A percentile compares a stretch with the other conserved stretches of the same genome.
These are phyloP conservation scores for Seira sanloemensis DNA, from an alignment of 2,888 invertebrate species.

Conservation along the genomic window DNA sequence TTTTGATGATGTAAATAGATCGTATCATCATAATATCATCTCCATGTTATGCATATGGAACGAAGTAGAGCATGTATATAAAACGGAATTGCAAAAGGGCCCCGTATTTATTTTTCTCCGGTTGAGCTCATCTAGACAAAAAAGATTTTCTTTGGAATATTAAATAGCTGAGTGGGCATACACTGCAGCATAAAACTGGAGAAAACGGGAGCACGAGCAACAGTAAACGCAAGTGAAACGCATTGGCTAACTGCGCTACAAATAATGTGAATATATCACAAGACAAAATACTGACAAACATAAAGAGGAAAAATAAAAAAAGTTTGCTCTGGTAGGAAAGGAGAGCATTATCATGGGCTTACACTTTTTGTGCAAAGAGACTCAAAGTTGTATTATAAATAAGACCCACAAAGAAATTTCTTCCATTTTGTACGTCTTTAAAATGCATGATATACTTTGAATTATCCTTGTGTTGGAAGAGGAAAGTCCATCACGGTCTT, in stretches of 20 bases:
- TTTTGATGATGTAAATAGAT: constrained; percentile 40
- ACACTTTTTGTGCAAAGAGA: neutral
- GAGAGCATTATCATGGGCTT: neutral
- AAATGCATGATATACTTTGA: constrained; percentile 4
- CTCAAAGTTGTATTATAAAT: neutral
- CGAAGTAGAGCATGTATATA: neutral
- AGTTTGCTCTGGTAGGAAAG: neutral
- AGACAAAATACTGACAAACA: neutral
- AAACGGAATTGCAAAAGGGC: constrained; percentile 8
- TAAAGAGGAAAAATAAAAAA: neutral
- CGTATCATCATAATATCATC: constrained; percentile 4
- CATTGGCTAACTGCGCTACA: neutral
- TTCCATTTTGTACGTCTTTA: neutral
- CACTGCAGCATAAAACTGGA: too few species aligned
- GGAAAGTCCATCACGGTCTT: neutral
- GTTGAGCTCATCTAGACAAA: constrained; percentile 47
- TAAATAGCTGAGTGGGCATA: constrained; percentile 54
- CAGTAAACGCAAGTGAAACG: neutral
- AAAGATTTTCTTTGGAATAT: constrained; percentile 53
- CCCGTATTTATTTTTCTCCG: constrained; percentile 15
- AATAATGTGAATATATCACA: neutral
- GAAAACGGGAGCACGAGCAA: constrained; percentile 8
- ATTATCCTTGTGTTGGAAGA: neutral
- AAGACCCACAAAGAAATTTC: too few species aligned
- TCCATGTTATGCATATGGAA: neutral